phyloP scores from a whole-genome alignment of 1,140 invertebrate species.

The Chrysomallon squamiferum region DNA sequence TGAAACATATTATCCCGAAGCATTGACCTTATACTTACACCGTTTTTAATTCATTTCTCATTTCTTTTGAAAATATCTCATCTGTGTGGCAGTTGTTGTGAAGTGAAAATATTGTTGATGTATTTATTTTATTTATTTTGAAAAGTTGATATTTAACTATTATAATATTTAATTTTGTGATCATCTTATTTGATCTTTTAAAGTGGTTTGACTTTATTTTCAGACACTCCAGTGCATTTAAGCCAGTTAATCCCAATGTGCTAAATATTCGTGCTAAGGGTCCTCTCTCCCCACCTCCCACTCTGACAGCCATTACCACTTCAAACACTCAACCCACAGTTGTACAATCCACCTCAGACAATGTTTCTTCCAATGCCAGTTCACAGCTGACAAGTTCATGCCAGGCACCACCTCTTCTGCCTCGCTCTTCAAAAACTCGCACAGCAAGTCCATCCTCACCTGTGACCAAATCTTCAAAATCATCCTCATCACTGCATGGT shows the following conservation, averaged over 20 bases:
- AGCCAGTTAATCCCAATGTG: constrained; percentile 34
- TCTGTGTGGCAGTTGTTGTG: too few species aligned
- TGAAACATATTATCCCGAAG: too few species aligned
- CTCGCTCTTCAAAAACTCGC: constrained; percentile 22
- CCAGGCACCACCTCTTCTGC: constrained; percentile 13
- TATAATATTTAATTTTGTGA: too few species aligned
- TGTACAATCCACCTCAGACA: constrained; percentile 11
- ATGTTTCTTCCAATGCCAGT: constrained; percentile 8
- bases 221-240: constrained; percentile 36
- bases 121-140: too few species aligned
- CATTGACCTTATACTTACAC: too few species aligned
- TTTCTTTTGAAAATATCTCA: too few species aligned
- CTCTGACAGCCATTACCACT: constrained; percentile 8
- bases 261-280: constrained; percentile 39
- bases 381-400: constrained; percentile 6
- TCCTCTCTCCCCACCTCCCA: constrained; percentile 10
- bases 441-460: constrained; percentile 10
- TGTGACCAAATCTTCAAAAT: constrained; percentile 11
- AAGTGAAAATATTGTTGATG: too few species aligned
- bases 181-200: too few species aligned
- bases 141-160: too few species aligned
- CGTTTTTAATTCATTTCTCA: too few species aligned
- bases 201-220: constrained; percentile 10
- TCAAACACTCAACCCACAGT: constrained; percentile 11
- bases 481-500: constrained; percentile 14